phyloP scores from a whole-genome alignment of 2,888 invertebrate species.

The Pollenia amentaria region DNA sequence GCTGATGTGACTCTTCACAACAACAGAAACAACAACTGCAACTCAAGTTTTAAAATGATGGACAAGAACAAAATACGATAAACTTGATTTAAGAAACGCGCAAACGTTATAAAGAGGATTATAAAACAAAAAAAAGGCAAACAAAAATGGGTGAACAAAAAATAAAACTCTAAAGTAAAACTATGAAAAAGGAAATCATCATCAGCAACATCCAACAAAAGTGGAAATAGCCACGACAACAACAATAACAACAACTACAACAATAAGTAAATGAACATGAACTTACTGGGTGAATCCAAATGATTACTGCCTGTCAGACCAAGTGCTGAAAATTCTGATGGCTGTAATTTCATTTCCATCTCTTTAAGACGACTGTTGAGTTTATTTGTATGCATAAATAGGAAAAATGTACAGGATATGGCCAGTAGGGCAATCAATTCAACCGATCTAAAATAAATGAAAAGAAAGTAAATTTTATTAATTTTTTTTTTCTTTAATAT shows the following conservation, averaged over 20 bases:
- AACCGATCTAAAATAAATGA: slow-evolving; percentile 88
- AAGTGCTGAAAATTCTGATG: slow-evolving; percentile 86
- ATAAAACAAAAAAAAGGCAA: slow-evolving; percentile 24
- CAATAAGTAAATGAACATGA: slow-evolving; percentile 61
- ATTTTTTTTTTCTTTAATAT: neutral
- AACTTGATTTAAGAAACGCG: slow-evolving; percentile 45
- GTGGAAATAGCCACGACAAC: neutral
- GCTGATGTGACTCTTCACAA: slow-evolving; percentile 35
- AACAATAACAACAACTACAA: slow-evolving; percentile 29
- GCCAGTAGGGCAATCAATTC: slow-evolving; percentile 93
- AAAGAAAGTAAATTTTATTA: slow-evolving; percentile 47
- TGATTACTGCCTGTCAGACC: slow-evolving; percentile 84
- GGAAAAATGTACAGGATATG: slow-evolving; percentile 92
- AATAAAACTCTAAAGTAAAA: slow-evolving; percentile 1
- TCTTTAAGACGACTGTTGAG: slow-evolving; percentile 91
- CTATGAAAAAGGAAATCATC: slow-evolving; percentile 36
- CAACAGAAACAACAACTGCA: slow-evolving; percentile 28
- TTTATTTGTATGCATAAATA: slow-evolving; percentile 93
- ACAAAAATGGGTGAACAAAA: slow-evolving; percentile 18
- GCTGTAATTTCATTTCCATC: slow-evolving; percentile 91
- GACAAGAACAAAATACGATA: slow-evolving; percentile 66
- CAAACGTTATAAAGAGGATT: slow-evolving; percentile 29
- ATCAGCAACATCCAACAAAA: slow-evolving; percentile 8
- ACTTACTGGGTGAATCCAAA: slow-evolving; percentile 83
- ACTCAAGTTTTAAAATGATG: slow-evolving; percentile 59